Evolutionary conservation across 2,113 vertebrate genomes (phyloP), one percentile per base, ranked within the genome.

Genomic region (Alligator sinensis): DNA sequence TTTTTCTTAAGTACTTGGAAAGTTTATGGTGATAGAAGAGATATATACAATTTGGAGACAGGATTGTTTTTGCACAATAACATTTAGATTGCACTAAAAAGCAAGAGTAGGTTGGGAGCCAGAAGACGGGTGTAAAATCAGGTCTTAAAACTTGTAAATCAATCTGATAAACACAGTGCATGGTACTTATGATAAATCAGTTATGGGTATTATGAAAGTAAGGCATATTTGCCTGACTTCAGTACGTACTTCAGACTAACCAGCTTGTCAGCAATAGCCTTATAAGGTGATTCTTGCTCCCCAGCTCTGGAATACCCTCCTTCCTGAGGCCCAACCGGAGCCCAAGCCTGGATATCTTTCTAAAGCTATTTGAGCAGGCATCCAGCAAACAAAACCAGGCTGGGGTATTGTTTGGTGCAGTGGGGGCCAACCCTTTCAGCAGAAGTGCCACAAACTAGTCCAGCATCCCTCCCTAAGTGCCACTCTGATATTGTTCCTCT

Each of bases 1-100:
- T 95, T 87, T 85, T n/a, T 83, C 92, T 88, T 89, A 79, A 92
- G 90, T 22, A 63, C 6, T 70, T 8, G 14, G 30, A 81, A 85
- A 74, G 91, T 77, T 16, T 80, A 88, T 34, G 22, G 74, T 77
- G 27, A 89, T 61, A 84, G 82, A 94, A 88, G 9, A 89, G 18
- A 80, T 78, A 68, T 55, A 16, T 68, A 70, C 38, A 74, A 55
- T 77, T 90, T 94, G 74, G 79, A 61, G 90, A 75, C 17, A 38
- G n/a, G 19, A 55, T 78, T 83, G 0, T 89, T 91, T 94, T 86
- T 80, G 83, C 64, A 77, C n/a, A n/a, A 75, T 62, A 70, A 21
- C 18, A 63, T 84, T 16, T 88, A 79, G 82, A 74, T 61, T 18
- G 54, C 25, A 54, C 16, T 62, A 62, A 24, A 21, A 83, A 5